phyloP scores from a whole-genome alignment of 2,888 invertebrate species.

The Cyrtodaria siliqua region DNA sequence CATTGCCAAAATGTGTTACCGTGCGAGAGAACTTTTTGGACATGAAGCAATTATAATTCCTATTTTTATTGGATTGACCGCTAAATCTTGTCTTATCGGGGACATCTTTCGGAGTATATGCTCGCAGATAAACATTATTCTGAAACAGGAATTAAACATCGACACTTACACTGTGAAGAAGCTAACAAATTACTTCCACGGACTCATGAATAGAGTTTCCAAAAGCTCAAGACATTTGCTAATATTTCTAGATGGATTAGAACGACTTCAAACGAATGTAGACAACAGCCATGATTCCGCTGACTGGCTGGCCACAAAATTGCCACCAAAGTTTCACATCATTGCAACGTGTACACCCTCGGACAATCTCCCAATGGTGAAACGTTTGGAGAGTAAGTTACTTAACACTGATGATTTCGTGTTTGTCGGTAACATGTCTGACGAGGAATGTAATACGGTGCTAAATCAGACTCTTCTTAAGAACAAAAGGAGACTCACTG shows the following conservation, averaged over 20 bases:
- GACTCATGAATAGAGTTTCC: conserved; percentile 71
- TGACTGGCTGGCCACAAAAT: conserved; percentile 72
- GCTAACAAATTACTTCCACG: conserved; percentile 71
- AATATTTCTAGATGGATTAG: conserved; percentile 67
- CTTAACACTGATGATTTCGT: conserved; percentile 51
- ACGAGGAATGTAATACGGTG: conserved; percentile 47
- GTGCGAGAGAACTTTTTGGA: conserved; percentile 62
- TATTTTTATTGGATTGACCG: conserved; percentile 62
- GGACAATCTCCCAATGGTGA: conserved; percentile 35
- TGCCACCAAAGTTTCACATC: conserved; percentile 75
- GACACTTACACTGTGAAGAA: conserved; percentile 60
- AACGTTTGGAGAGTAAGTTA: conserved; percentile 55
- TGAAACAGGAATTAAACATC: conserved; percentile 65
- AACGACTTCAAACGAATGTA: conserved; percentile 70
- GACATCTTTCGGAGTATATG: conserved; percentile 63
- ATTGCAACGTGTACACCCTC: conserved; percentile 65
- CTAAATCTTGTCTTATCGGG: conserved; percentile 46
- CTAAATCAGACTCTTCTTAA: conserved; percentile 42
- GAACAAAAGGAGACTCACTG: conserved; percentile 44
- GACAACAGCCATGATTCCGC: conserved; percentile 53
- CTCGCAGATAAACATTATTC: conserved; percentile 57
- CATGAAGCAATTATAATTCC: conserved; percentile 63
- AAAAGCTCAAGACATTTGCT: conserved; percentile 63
- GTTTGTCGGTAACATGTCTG: conserved; percentile 45
- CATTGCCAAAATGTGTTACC: conserved; percentile 55